Evolutionary conservation across 2,888 invertebrate genomes (phyloP).

Genomic region (Dolichopus griseipennis): DNA sequence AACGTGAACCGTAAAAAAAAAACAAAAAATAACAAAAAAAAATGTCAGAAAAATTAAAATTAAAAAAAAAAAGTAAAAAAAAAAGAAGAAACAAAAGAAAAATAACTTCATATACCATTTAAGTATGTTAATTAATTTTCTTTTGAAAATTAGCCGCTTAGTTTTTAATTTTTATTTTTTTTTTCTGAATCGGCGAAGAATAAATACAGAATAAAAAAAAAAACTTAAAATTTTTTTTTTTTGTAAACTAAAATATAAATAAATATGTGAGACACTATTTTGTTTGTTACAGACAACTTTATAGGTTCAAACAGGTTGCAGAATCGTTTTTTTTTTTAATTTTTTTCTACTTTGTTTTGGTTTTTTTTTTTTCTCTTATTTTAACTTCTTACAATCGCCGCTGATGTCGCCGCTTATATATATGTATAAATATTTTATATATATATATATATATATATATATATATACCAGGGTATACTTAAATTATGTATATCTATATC

Average conservation of each 20-base stretch:
- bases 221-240: too few species aligned
- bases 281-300: not conserved
- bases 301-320: slow-evolving; percentile 6
- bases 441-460: too few species aligned
- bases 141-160: not conserved
- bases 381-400: not conserved
- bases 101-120: slow-evolving; percentile 6
- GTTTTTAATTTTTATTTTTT: not conserved
- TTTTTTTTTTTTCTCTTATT: not conserved
- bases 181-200: slow-evolving; percentile 1
- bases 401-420: not conserved
- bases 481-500: too few species aligned
- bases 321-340: not conserved
- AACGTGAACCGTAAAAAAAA: not conserved
- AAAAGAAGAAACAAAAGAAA: not conserved
- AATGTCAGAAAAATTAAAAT: not conserved
- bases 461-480: too few species aligned
- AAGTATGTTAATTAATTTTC: slow-evolving; percentile 6
- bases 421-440: too few species aligned
- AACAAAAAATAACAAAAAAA: not conserved
- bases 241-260: not conserved
- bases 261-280: not conserved
- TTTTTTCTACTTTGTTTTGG: not conserved
- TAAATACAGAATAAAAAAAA: not conserved
- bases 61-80: not conserved